Conservation (phyloP, 2,888 invertebrate species). For the Acrobasis repandana region DNA sequence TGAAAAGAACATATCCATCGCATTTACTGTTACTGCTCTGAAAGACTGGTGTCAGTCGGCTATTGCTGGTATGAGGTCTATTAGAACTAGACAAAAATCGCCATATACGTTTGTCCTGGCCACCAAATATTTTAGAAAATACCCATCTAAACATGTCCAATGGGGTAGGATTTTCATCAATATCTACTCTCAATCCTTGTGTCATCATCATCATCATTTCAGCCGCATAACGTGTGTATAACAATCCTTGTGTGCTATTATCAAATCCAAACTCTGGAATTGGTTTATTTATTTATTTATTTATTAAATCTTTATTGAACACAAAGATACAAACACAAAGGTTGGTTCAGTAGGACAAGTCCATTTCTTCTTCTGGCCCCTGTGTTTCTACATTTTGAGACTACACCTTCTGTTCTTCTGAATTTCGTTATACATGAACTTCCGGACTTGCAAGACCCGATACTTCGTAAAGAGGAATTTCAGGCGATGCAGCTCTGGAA, state of each 20-base stretch:
- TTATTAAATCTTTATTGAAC: too few species aligned
- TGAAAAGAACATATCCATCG: constrained; percentile 21
- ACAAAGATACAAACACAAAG: too few species aligned
- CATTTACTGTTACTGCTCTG: too few species aligned
- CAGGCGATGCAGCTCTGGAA: constrained; percentile 1
- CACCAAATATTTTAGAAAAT: constrained; percentile 18
- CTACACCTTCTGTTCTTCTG: neutral
- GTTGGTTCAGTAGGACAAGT: constrained; percentile 12
- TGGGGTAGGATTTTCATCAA: constrained; percentile 13
- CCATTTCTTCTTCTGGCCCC: constrained; percentile 17
- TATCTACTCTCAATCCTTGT: constrained; percentile 8
- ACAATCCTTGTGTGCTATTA: too few species aligned
- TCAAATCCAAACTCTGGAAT: constrained; percentile 14
- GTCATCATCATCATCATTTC: too few species aligned
- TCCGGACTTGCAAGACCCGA: neutral
- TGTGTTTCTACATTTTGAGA: neutral
- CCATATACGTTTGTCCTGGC: constrained; percentile 26
- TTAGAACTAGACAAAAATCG: constrained; percentile 24
- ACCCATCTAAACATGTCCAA: constrained; percentile 17
- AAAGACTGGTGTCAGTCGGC: constrained; percentile 4
- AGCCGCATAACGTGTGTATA: too few species aligned
- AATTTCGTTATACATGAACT: neutral
- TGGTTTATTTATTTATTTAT: too few species aligned
- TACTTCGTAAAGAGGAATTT: too few species aligned
- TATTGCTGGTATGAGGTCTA: constrained; percentile 26